Percentiles rank a stretch among this genome's conserved stretches.
Conservation (phyloP, 2,113 vertebrate species). For the Poeciliopsis retropinna region DNA sequence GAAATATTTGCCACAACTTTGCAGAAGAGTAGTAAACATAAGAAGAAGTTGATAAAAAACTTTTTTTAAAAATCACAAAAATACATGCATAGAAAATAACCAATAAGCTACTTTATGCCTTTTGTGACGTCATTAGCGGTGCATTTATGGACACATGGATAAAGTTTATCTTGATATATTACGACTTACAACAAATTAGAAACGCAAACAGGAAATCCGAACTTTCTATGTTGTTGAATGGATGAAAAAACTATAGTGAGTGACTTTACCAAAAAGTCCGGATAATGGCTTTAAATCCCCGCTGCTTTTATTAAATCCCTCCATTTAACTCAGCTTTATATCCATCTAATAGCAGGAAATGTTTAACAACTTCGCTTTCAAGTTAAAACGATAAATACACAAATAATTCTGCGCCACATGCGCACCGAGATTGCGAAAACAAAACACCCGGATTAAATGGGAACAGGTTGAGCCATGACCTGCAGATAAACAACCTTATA, state of each 20-base stretch:
- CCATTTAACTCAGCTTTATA: background rate
- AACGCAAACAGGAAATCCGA: background rate
- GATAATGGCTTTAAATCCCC: background rate
- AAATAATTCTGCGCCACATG: constrained; percentile 17
- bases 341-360: constrained; percentile 4
- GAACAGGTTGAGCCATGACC: constrained; percentile 53
- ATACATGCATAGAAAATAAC: background rate
- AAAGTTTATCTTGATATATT: background rate
- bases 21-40: background rate
- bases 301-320: background rate
- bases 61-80: background rate
- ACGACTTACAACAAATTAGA: background rate
- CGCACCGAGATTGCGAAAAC: constrained; percentile 37
- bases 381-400: constrained; percentile 11
- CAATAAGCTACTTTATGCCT: background rate
- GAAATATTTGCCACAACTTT: background rate
- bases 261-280: background rate
- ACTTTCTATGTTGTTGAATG: background rate
- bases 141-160: background rate
- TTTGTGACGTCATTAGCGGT: background rate
- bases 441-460: constrained; percentile 37
- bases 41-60: background rate
- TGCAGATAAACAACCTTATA: constrained; percentile 52
- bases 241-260: background rate
- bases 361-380: background rate